Conservation (phyloP, 2,888 invertebrate genomes). For the Pherbina coryleti region DNA sequence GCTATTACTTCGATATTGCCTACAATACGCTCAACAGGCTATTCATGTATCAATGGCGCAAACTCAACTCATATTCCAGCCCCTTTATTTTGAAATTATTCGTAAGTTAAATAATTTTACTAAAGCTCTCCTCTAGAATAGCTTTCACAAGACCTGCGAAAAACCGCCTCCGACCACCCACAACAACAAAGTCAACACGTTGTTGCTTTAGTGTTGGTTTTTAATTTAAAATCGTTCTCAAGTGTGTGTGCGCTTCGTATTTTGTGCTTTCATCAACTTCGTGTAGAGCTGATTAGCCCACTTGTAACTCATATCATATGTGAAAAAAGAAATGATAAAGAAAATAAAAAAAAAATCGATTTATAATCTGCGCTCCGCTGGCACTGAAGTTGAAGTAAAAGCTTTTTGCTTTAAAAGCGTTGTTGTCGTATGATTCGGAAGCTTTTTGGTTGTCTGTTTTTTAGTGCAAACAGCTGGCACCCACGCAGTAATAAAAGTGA, state of each 20-base stretch:
- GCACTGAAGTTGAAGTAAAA: neutral
- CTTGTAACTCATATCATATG: constrained; percentile 17
- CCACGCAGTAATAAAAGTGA: constrained; percentile 32
- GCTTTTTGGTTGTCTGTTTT: neutral
- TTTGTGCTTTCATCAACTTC: neutral
- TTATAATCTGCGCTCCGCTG: neutral
- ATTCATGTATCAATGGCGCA: neutral
- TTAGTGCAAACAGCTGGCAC: constrained; percentile 12
- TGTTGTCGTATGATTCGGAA: neutral
- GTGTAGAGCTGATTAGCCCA: neutral
- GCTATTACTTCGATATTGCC: neutral
- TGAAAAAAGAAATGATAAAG: no score
- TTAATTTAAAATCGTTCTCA: neutral
- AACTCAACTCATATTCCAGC: constrained; percentile 29
- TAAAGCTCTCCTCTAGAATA: neutral
- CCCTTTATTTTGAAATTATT: neutral
- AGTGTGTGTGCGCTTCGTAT: neutral
- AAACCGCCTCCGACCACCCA: neutral
- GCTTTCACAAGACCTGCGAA: neutral
- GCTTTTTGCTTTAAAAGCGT: neutral
- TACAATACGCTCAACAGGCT: constrained; percentile 25
- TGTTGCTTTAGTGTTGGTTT: constrained; percentile 17
- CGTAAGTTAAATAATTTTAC: neutral
- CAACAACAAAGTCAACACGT: constrained; percentile 15
- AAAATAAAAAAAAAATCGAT: neutral